phyloP scores from a whole-genome alignment of 2,797 vertebrate species.

The Squalus acanthias region DNA sequence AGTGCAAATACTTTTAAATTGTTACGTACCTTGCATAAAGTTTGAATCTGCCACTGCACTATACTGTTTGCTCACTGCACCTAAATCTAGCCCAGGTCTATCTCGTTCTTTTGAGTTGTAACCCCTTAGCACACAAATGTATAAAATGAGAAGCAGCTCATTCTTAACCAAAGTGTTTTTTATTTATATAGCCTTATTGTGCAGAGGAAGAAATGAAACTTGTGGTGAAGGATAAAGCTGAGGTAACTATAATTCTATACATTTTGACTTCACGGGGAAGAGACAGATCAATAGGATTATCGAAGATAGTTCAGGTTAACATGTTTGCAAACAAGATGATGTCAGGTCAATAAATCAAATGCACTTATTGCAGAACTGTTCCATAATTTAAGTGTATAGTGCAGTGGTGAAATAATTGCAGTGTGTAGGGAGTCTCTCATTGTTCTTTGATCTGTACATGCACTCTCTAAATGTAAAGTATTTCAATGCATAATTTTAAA shows the following conservation, averaged over 20 bases:
- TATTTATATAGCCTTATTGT: not conserved
- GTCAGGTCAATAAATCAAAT: not conserved
- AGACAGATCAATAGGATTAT: not conserved
- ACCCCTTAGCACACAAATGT: not conserved
- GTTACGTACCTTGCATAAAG: not conserved
- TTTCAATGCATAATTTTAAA: not conserved
- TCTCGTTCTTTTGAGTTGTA: not conserved
- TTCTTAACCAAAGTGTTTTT: not conserved
- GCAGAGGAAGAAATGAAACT: constrained; percentile 30
- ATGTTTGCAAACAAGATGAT: not conserved
- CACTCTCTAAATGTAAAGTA: not conserved
- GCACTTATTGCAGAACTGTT: not conserved
- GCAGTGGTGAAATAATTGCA: not conserved
- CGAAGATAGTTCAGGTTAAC: not conserved
- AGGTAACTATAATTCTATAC: not conserved
- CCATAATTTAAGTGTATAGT: not conserved
- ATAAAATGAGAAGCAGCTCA: not conserved
- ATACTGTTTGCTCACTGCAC: not conserved
- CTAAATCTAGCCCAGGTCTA: not conserved
- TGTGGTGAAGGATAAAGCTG: constrained; percentile 28
- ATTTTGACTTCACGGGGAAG: not conserved
- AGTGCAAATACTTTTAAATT: not conserved
- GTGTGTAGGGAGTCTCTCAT: not conserved
- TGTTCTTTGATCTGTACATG: not conserved
- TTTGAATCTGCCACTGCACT: not conserved